A percentile compares a stretch with the other conserved stretches of the same genome.
These are phyloP conservation scores for Xenus cinereus DNA, from an alignment of 2,113 vertebrate species.

Conservation along the genomic window DNA sequence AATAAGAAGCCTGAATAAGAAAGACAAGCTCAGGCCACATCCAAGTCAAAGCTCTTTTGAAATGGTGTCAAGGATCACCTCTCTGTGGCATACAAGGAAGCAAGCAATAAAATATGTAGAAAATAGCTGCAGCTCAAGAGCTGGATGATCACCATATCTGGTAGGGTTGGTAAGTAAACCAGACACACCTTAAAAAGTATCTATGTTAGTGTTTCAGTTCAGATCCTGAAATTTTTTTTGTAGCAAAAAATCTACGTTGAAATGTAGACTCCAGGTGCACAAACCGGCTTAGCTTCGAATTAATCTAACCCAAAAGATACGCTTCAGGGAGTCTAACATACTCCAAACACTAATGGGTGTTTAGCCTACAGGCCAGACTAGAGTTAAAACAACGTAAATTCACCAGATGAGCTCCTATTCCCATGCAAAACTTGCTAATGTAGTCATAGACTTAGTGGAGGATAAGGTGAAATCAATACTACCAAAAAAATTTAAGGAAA, in stretches of 20 bases:
- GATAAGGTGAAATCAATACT: background rate
- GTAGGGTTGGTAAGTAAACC: background rate
- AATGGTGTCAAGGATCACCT: background rate
- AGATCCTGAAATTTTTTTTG: fast-evolving
- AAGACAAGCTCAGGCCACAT: background rate
- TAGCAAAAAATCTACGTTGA: background rate
- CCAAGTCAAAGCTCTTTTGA: background rate
- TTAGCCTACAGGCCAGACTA: background rate
- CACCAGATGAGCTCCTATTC: background rate
- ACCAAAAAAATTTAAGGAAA: background rate
- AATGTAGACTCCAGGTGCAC: background rate
- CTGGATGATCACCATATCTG: background rate
- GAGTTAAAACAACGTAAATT: background rate
- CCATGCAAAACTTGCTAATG: background rate
- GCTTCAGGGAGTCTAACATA: background rate
- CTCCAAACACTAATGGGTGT: background rate
- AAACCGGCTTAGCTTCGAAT: background rate
- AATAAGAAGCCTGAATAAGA: background rate
- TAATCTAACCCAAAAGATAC: background rate
- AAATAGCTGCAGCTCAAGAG: background rate
- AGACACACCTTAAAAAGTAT: background rate
- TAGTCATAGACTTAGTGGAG: background rate
- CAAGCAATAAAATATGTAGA: background rate
- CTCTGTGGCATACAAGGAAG: background rate
- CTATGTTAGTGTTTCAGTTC: background rate